Percentiles rank a stretch among this genome's conserved stretches.
Evolutionary conservation across 2,797 vertebrate genomes (phyloP).

Genomic region (Nannoperca australis): DNA sequence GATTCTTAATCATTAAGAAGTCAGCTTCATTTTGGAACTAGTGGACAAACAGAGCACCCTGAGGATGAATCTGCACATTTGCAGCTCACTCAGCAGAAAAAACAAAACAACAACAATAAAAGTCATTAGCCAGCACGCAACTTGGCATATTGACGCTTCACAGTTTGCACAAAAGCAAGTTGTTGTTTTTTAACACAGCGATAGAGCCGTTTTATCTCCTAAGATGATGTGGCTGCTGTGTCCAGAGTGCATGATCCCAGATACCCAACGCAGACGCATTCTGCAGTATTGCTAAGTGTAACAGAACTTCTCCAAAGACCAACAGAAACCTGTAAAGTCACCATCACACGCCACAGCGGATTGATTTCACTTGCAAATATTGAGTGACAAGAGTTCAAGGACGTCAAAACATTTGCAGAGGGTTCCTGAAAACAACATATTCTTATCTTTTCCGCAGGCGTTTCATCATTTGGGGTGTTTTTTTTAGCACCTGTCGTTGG

Average conservation of each 20-base stretch:
- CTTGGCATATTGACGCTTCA: slow-evolving; percentile 15
- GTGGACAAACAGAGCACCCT: background rate
- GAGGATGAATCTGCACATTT: slow-evolving; percentile 26
- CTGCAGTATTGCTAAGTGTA: background rate
- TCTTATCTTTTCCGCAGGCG: background rate
- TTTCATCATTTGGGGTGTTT: background rate
- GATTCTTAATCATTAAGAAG: slow-evolving; percentile 25
- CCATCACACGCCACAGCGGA: background rate
- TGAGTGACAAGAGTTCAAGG: slow-evolving; percentile 21
- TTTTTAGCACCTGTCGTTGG: background rate
- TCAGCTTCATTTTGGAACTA: slow-evolving; percentile 24
- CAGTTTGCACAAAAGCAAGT: slow-evolving; percentile 8
- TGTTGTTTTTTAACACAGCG: background rate
- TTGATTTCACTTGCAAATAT: slow-evolving; percentile 23
- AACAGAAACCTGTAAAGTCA: background rate
- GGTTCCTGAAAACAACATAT: background rate
- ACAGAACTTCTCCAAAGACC: slow-evolving; percentile 11
- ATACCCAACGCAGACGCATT: background rate
- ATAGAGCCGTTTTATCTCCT: slow-evolving; percentile 35
- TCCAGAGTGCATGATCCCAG: slow-evolving; percentile 44
- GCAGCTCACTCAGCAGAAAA: background rate
- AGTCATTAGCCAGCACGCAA: background rate
- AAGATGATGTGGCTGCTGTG: slow-evolving; percentile 41
- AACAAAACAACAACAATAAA: background rate
- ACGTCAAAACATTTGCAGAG: slow-evolving; percentile 18